Percentiles rank a stretch among this genome's conserved stretches.
phyloP scores from a whole-genome alignment of 1,140 invertebrate genomes.

The Plectus sambesii region DNA sequence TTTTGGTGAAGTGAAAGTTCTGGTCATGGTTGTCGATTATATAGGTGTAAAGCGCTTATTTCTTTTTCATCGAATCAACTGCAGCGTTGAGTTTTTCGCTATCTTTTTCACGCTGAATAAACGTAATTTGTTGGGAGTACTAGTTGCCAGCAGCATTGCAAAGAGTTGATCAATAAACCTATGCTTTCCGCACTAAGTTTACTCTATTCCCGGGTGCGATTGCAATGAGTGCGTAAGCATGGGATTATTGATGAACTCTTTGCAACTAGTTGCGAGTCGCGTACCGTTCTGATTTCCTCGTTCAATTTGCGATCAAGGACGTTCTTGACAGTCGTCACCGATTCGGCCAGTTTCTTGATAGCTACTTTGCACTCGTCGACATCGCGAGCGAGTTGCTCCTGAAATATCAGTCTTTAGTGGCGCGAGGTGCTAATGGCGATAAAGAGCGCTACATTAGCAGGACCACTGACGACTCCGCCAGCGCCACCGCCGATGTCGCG shows the following conservation, averaged over 20 bases:
- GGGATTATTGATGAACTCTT: not conserved
- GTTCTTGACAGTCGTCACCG: conserved; percentile 43
- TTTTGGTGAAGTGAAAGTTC: too few relatives aligned
- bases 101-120: conserved; percentile 32
- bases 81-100: conserved; percentile 23
- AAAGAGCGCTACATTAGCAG: too few relatives aligned
- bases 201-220: not conserved
- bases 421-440: too few relatives aligned
- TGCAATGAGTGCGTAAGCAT: not conserved
- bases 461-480: too few relatives aligned
- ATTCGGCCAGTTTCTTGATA: conserved; percentile 43
- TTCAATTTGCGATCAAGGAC: conserved; percentile 37
- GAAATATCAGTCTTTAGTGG: too few relatives aligned
- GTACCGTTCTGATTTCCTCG: conserved; percentile 35
- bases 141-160: conserved; percentile 6
- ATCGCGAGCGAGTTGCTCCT: conserved; percentile 26
- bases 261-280: conserved; percentile 8
- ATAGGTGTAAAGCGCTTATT: too few relatives aligned
- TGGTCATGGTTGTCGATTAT: too few relatives aligned
- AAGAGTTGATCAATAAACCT: not conserved
- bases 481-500: too few relatives aligned
- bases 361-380: conserved; percentile 43
- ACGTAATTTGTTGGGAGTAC: not conserved
- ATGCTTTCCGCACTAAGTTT: too few relatives aligned
- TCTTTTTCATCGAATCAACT: conserved; percentile 19